Evolutionary conservation across 2,888 invertebrate species (phyloP), one percentile per base, ranked within the genome.

Genomic region (Heliconius erato): DNA sequence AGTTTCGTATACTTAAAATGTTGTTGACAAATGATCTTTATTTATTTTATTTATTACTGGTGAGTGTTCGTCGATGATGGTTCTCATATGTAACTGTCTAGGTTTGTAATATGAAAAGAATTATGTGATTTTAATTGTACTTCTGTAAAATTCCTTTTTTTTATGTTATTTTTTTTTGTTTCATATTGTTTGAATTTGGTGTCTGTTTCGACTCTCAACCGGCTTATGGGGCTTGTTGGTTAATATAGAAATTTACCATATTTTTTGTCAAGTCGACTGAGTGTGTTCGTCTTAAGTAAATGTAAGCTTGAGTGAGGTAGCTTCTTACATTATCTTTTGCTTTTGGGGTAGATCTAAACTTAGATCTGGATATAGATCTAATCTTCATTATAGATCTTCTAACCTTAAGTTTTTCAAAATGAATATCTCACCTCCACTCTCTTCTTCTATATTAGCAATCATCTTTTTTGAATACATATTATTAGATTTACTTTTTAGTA

Each of bases 11-110:
- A 65, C 71, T 81, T 83, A 81, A 79, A 79, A 83, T 76, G 16
- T 74, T 68, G 54, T 69, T 74, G 74, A 83, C 67, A 83, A 81
- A 82, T 72, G 72, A 67, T 80, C 71, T 80, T 71, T 63, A 54
- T 84, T 78, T 81, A 54, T 54, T 54, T 54, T 54, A 81, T 84
- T 84, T 84, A 84, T 84, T 76, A 84, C 63, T 16, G 54, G 74
- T 74, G 84, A 82, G 74, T 84, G 83, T 84, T 79, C n/a, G 35
- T 32, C n/a, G 59, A 44, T 71, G 26, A 44, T 12, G 44, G n/a
- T 44, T 44, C 44, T n/a, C 44, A 71, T 14, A 44, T 26, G n/a
- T 44, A 26, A 26, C 71, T 44, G 44, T 44, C 71, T 71, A 44
- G 44, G 5, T 40, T 12, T 71, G n/a, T 44, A 26, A n/a, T 71